Percentiles rank a stretch among this genome's conserved stretches.
Conservation (phyloP, 2,888 invertebrate species). For the Sussaba pulchella region DNA sequence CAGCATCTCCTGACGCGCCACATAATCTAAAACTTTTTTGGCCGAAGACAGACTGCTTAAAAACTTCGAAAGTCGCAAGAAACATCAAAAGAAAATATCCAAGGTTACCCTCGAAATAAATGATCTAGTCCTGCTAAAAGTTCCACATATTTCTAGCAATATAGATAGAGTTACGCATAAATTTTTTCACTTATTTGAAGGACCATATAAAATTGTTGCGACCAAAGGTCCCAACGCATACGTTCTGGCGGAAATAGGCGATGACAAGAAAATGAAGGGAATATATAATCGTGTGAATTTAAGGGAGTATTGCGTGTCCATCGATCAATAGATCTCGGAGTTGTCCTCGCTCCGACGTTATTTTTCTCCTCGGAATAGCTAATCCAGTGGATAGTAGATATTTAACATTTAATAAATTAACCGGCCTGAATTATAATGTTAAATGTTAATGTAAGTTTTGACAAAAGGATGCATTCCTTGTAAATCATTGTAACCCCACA, state of each 20-base stretch:
- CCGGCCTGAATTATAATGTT: too few relatives aligned
- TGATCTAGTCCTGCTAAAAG: conserved; percentile 27
- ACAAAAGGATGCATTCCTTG: too few relatives aligned
- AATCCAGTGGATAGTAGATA: too few relatives aligned
- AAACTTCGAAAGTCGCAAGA: neutral
- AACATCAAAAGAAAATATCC: too few relatives aligned
- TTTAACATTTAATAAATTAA: too few relatives aligned
- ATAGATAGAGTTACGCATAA: neutral
- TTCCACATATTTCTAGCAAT: conserved; percentile 2
- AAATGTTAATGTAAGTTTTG: too few relatives aligned
- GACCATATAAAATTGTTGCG: neutral
- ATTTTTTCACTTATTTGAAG: neutral
- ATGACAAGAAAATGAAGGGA: neutral
- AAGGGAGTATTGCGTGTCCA: neutral
- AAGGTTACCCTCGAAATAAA: neutral
- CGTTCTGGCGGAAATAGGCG: neutral
- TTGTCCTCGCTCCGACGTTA: too few relatives aligned
- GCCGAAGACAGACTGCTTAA: neutral
- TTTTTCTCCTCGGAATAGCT: too few relatives aligned
- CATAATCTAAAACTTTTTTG: neutral
- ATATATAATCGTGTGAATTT: neutral
- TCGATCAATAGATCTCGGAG: too few relatives aligned
- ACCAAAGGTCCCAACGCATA: neutral
- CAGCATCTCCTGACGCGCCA: neutral
- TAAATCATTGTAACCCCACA: too few relatives aligned